phyloP scores from a whole-genome alignment of 2,113 vertebrate species.

The Oncorhynchus keta region DNA sequence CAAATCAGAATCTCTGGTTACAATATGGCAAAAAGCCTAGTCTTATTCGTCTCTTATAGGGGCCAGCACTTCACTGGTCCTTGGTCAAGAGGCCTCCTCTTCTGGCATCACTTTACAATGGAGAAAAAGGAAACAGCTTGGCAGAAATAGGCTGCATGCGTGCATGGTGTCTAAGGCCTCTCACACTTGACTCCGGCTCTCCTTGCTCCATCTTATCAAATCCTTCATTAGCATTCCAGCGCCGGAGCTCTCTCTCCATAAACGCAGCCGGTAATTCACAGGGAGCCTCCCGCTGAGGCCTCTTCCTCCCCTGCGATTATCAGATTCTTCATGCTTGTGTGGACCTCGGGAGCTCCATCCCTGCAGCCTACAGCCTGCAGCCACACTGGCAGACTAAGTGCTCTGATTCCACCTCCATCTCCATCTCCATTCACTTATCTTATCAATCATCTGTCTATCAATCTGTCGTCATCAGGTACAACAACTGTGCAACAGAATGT shows the following conservation, averaged over 20 bases:
- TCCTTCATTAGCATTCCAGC: conserved; percentile 64
- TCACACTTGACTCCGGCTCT: conserved; percentile 53
- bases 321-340: conserved; percentile 57
- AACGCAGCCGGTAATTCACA: conserved; percentile 62
- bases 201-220: conserved; percentile 53
- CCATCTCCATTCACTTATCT: conserved; percentile 14
- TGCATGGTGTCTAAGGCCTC: background rate
- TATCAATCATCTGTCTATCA: conserved; percentile 5
- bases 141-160: conserved; percentile 34
- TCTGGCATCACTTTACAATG: conserved; percentile 49
- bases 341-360: conserved; percentile 33
- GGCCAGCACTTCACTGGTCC: conserved; percentile 29
- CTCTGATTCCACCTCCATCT: conserved; percentile 27
- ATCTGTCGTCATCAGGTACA: background rate
- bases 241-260: conserved; percentile 48
- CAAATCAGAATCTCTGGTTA: background rate
- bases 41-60: background rate
- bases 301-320: conserved; percentile 60
- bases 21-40: conserved; percentile 12
- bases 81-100: conserved; percentile 18
- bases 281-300: conserved; percentile 56
- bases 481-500: conserved; percentile 22
- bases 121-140: conserved; percentile 34
- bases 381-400: conserved; percentile 29
- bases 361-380: background rate